Base-by-base conservation (phyloP, 2,797 vertebrate species). In the Hippoglossus hippoglossus region DNA sequence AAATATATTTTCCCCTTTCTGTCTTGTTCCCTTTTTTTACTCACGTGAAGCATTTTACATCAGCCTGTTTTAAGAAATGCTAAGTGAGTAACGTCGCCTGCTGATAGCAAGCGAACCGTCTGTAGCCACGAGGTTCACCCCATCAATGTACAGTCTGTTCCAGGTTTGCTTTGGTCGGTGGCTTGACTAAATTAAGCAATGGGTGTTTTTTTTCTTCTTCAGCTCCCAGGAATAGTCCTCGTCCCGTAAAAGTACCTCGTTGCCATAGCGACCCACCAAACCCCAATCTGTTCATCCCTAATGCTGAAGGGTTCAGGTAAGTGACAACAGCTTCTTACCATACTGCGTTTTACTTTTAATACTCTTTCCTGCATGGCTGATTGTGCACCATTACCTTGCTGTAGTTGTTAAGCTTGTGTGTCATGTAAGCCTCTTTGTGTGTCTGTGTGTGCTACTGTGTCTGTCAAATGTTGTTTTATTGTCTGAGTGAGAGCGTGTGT, bases 201-300 rank as follows among this genome's bases (percentile, higher is more conserved):
- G 39, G 1, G 2, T 55, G 7, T 64, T 81, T 79, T 60, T 76
- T 63, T 80, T 81, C 59, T 7, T 46, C 44, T 46, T 62, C 90
- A 99, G 98, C 93, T 47, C 93, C 97, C 83, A 96, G 98, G 74
- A 99, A 97, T 87, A 99, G 95, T 82, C 97, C 98, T 73, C 97
- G 98, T 54, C 97, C 98, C 22, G 95, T 98, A 61, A 99, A 99
- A 92, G 97, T 99, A 15, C 98, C 98, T 49, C 96, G 98, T 49
- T 99, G 97, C 87, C 96, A 99, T 34, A 99, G 98, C 28, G 98
- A 99, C 87, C 98, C 98, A 65, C 97, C 98, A 28, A 99, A 99
- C 87, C 97, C 98, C 21, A 96, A 97, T 76, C 94, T 99, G 50
- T 97, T 98, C 78, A 98, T 99, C 80, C 96, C 97, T 8, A 96